Conservation (phyloP, 1,140 invertebrate genomes). For the Rhynchophorus ferrugineus region DNA sequence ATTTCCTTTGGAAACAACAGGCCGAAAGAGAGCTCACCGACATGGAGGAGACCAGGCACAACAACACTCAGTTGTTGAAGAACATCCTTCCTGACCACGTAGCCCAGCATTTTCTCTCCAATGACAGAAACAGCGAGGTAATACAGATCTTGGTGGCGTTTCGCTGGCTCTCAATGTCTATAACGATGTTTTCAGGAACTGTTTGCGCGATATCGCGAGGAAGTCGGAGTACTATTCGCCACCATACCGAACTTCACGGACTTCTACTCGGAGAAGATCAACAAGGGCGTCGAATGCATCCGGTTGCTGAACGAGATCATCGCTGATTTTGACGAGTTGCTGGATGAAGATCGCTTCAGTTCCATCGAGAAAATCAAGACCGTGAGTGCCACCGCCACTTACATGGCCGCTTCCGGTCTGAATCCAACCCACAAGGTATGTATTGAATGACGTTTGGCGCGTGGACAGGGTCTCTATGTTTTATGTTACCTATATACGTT, state of each 20-base stretch:
- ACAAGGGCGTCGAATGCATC: constrained; percentile 96
- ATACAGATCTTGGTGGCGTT: no score
- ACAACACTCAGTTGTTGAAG: constrained; percentile 77
- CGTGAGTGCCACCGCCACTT: constrained; percentile 87
- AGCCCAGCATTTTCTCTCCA: constrained; percentile 83
- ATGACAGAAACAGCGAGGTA: constrained; percentile 65
- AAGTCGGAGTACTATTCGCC: constrained; percentile 95
- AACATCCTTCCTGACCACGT: constrained; percentile 97
- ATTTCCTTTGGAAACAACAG: constrained; percentile 94
- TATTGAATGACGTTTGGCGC: no score
- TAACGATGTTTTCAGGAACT: constrained; percentile 68
- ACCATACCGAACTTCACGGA: constrained; percentile 98
- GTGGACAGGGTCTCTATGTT: no score
- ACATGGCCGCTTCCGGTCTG: constrained; percentile 98
- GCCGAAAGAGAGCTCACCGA: constrained; percentile 84
- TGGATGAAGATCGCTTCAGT: constrained; percentile 82
- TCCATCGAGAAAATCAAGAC: constrained; percentile 99
- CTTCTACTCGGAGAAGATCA: constrained; percentile 96
- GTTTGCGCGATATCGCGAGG: constrained; percentile 87
- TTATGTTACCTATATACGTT: no score
- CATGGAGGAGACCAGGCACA: constrained; percentile 80
- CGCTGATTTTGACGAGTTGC: constrained; percentile 85
- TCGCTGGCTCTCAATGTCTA: no score
- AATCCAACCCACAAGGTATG: constrained; percentile 60
- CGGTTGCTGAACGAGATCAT: constrained; percentile 97